Conservation (phyloP, 1,140 invertebrate species). For the Halyomorpha halys region DNA sequence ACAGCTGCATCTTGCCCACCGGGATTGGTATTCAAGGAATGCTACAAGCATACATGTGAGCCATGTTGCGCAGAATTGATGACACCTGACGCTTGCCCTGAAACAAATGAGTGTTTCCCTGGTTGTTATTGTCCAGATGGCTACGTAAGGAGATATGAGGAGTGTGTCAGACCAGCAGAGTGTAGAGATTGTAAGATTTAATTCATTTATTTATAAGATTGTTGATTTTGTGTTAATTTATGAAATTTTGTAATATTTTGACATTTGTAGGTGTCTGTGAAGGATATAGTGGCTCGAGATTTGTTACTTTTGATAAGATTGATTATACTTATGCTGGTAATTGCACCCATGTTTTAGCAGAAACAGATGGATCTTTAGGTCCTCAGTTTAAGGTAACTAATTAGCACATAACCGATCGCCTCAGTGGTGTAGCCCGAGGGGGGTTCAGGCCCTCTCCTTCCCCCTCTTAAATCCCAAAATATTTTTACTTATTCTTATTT, state of each 20-base stretch:
- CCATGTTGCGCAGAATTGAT: conserved; percentile 53
- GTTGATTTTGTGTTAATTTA: background rate
- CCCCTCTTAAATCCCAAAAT: too few species aligned
- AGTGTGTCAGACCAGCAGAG: conserved; percentile 55
- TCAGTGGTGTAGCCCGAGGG: too few species aligned
- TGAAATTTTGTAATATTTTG: background rate
- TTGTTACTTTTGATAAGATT: conserved; percentile 59
- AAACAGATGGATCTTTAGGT: conserved; percentile 43
- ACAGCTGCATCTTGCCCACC: conserved; percentile 54
- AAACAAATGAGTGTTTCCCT: conserved; percentile 55
- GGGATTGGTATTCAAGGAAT: conserved; percentile 66
- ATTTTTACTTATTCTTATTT: too few species aligned
- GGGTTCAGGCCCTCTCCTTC: too few species aligned
- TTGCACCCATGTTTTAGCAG: conserved; percentile 65
- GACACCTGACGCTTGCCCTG: conserved; percentile 47
- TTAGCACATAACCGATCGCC: too few species aligned
- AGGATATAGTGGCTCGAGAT: conserved; percentile 56
- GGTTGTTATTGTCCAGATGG: conserved; percentile 78
- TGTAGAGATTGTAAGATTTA: conserved; percentile 59
- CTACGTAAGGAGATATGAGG: conserved; percentile 53
- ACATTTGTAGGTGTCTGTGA: conserved; percentile 48
- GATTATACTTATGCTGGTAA: conserved; percentile 62
- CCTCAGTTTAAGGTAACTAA: conserved; percentile 51
- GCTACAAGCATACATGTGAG: conserved; percentile 61
- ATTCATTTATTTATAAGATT: background rate